phyloP scores from a whole-genome alignment of 2,888 invertebrate species.

The Drosophila mulleri region DNA sequence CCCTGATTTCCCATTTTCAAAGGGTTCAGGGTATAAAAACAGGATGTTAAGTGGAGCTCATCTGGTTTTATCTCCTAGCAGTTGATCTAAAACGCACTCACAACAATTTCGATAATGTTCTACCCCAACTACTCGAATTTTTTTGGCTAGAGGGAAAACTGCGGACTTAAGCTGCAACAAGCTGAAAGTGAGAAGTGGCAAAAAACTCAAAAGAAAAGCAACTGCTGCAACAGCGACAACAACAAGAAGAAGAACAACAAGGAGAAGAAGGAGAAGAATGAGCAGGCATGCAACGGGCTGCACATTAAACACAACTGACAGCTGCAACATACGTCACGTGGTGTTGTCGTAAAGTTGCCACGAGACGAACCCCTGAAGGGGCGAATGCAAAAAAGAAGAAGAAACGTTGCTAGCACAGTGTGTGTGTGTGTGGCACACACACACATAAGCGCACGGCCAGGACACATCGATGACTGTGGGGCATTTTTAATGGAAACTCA shows the following conservation, averaged over 20 bases:
- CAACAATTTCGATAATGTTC: conserved; percentile 48
- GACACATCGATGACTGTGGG: conserved; percentile 73
- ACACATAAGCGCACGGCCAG: conserved; percentile 7
- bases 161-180: conserved; percentile 17
- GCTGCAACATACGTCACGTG: conserved; percentile 76
- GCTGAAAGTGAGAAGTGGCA: conserved; percentile 8
- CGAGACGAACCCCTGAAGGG: conserved; percentile 11
- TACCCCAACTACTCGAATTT: not conserved
- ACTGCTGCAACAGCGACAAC: not conserved
- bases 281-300: conserved; percentile 46
- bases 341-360: conserved; percentile 74
- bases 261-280: not conserved
- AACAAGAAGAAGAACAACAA: not conserved
- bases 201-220: conserved; percentile 17
- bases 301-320: conserved; percentile 80
- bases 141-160: conserved; percentile 1
- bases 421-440: conserved; percentile 2
- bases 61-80: conserved; percentile 31
- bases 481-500: conserved; percentile 79
- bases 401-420: conserved; percentile 28
- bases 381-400: conserved; percentile 42
- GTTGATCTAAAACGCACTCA: conserved; percentile 32
- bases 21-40: too few relatives aligned
- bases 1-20: too few relatives aligned
- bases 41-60: conserved; percentile 19